A percentile compares a stretch with the other conserved stretches of the same genome.
Evolutionary conservation across 2,797 vertebrate genomes (phyloP).

Genomic region (Anguilla marmorata): DNA sequence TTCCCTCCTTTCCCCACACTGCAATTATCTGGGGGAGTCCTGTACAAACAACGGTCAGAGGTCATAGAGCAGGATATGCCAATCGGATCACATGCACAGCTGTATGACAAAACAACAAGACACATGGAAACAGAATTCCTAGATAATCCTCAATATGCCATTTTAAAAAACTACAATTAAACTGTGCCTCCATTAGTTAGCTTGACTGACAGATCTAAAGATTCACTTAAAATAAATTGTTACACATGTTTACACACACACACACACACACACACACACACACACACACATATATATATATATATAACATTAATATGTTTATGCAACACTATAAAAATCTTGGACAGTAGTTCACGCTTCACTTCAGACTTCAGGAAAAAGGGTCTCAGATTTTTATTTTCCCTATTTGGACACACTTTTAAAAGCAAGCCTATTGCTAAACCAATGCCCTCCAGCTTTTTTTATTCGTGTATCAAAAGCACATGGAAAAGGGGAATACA

Average conservation of each 20-base stretch:
- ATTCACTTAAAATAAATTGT: not conserved
- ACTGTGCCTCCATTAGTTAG: not conserved
- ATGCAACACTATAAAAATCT: not conserved
- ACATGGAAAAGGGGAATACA: conserved; percentile 18
- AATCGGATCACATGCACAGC: conserved; percentile 24
- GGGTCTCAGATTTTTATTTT: conserved; percentile 28
- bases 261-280: no score
- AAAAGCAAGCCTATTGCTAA: conserved; percentile 34
- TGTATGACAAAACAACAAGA: not conserved
- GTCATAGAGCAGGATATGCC: not conserved
- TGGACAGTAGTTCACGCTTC: conserved; percentile 2
- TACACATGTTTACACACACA: not conserved
- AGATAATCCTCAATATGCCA: not conserved
- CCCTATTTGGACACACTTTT: conserved; percentile 29
- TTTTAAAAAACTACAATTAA: not conserved
- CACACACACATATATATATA: no score
- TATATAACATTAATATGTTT: not conserved
- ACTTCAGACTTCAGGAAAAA: conserved; percentile 13
- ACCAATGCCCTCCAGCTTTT: not conserved
- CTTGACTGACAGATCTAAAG: not conserved
- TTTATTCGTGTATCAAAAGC: conserved; percentile 33
- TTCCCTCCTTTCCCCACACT: conserved; percentile 78
- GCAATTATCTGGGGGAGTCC: conserved; percentile 82
- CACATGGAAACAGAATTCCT: not conserved
- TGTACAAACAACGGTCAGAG: conserved; percentile 49